These are phyloP conservation scores for Plectrocnemia conspersa DNA, from an alignment of 1,140 invertebrate genomes.

Conservation along the genomic window DNA sequence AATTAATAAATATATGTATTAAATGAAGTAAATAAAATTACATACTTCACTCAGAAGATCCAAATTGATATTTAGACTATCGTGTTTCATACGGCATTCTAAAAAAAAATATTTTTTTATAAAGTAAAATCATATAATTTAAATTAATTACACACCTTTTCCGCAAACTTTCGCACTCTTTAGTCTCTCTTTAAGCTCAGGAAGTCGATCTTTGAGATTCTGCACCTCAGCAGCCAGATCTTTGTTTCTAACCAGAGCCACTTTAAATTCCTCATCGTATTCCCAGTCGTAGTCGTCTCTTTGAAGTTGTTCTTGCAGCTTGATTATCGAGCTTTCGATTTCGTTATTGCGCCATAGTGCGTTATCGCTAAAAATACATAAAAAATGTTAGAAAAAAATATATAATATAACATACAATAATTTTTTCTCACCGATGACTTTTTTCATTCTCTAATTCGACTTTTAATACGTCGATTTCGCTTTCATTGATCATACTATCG, in stretches of 20 bases:
- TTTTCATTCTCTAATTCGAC: conserved; percentile 50
- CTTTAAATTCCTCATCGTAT: conserved; percentile 41
- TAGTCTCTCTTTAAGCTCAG: conserved; percentile 46
- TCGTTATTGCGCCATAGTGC: conserved; percentile 47
- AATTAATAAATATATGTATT: conserved; percentile 3
- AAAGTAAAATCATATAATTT: conserved; percentile 24
- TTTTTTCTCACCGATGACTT: conserved; percentile 41
- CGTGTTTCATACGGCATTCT: conserved; percentile 48
- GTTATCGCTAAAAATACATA: conserved; percentile 40
- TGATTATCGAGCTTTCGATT: conserved; percentile 46
- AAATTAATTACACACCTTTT: conserved; percentile 29
- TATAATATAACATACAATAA: neutral
- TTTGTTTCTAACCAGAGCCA: conserved; percentile 41
- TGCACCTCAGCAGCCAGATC: conserved; percentile 44
- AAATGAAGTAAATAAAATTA: conserved; percentile 1
- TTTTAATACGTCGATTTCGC: conserved; percentile 48
- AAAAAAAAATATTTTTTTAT: conserved; percentile 22
- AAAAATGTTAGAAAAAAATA: conserved; percentile 12
- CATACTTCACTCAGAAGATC: conserved; percentile 49
- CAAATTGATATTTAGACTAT: conserved; percentile 51
- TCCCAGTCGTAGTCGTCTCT: conserved; percentile 46
- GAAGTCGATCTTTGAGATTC: conserved; percentile 41
- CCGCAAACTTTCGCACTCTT: conserved; percentile 48
- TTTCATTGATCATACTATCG: conserved; percentile 37
- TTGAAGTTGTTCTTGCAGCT: conserved; percentile 46